Evolutionary conservation across 2,113 vertebrate genomes (phyloP).

Genomic region (Cinclus mexicanus): DNA sequence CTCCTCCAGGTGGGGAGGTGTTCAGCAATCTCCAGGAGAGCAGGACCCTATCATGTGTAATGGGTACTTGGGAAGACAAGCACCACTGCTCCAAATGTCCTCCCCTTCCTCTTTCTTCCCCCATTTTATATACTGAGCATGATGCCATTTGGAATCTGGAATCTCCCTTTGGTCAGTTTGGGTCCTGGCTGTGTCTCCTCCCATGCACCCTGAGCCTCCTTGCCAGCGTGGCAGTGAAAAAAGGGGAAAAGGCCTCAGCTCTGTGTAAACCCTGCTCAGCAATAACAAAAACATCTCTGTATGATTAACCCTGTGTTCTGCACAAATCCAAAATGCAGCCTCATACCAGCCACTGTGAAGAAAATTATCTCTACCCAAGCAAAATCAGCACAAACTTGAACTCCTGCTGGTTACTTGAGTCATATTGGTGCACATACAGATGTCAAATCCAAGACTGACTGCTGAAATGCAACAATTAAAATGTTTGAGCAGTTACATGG

Average conservation of each 20-base stretch:
- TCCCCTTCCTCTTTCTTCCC: not conserved
- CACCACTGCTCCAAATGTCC: not conserved
- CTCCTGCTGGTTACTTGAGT: not conserved
- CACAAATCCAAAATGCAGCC: not conserved
- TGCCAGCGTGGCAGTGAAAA: not conserved
- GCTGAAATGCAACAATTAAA: not conserved
- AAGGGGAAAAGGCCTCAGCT: not conserved
- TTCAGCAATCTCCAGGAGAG: not conserved
- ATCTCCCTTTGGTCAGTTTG: not conserved
- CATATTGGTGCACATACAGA: not conserved
- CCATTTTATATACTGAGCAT: not conserved
- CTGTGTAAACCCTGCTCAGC: not conserved
- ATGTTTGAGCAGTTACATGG: not conserved
- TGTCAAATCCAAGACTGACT: not conserved
- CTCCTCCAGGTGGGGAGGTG: not conserved
- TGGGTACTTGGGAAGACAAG: not conserved
- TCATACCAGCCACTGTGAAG: not conserved
- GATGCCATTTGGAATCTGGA: not conserved
- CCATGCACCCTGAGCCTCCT: not conserved
- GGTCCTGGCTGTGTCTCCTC: not conserved
- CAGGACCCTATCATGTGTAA: not conserved
- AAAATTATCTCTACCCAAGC: not conserved
- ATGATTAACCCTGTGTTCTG: not conserved
- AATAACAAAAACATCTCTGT: not conserved
- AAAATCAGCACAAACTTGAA: not conserved